These are phyloP conservation scores for Sarcophaga variegata DNA, from an alignment of 2,888 invertebrate genomes.

Conservation along the genomic window DNA sequence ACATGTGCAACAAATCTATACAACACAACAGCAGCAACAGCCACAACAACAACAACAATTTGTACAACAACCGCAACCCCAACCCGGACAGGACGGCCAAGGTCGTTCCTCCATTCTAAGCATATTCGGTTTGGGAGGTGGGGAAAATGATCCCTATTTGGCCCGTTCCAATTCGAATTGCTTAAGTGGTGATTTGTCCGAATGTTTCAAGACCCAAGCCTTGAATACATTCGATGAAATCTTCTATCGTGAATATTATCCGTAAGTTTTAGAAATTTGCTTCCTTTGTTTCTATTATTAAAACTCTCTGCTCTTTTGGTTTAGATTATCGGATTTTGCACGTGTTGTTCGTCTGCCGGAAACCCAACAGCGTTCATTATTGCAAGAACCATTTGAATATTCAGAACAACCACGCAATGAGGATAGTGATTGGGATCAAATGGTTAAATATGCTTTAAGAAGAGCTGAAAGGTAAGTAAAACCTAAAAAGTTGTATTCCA, in stretches of 20 bases:
- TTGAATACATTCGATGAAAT: conserved; percentile 89
- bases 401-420: conserved; percentile 87
- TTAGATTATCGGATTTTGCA: conserved; percentile 87
- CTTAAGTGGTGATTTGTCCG: conserved; percentile 90
- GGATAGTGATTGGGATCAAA: conserved; percentile 91
- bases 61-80: conserved; percentile 71
- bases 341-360: conserved; percentile 87
- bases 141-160: conserved; percentile 90
- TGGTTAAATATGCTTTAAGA: conserved; percentile 89
- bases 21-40: conserved; percentile 71
- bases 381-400: conserved; percentile 88
- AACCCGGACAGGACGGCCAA: conserved; percentile 73
- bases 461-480: conserved; percentile 86
- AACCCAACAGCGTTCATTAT: conserved; percentile 86
- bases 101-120: conserved; percentile 88
- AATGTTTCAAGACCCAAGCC: conserved; percentile 92
- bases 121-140: conserved; percentile 91
- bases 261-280: conserved; percentile 73
- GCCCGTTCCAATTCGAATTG: conserved; percentile 89
- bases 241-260: conserved; percentile 86
- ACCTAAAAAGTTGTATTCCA: background rate
- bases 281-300: conserved; percentile 49
- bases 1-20: conserved; percentile 62
- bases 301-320: conserved; percentile 59
- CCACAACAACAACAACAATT: conserved; percentile 72